A percentile compares a stretch with the other conserved stretches of the same genome.
phyloP scores from a whole-genome alignment of 2,888 invertebrate genomes.

The Pollenia amentaria region DNA sequence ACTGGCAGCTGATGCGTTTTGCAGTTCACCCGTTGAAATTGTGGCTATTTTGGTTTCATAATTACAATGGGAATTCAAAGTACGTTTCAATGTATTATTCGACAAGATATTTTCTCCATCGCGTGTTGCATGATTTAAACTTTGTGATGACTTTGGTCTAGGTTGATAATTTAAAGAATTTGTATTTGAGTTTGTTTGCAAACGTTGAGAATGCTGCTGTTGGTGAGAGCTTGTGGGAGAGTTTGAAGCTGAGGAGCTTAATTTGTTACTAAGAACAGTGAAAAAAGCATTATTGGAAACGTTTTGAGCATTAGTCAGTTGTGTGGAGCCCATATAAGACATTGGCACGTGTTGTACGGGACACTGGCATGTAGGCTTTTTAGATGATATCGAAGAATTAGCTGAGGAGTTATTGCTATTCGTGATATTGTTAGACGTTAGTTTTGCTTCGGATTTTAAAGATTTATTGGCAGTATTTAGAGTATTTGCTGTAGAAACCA shows the following conservation, averaged over 20 bases:
- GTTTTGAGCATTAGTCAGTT: conserved; percentile 78
- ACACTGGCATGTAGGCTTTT: conserved; percentile 84
- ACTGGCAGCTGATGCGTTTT: conserved; percentile 29
- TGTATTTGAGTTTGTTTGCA: conserved; percentile 74
- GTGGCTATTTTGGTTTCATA: conserved; percentile 83
- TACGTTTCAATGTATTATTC: conserved; percentile 77
- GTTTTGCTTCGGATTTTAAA: conserved; percentile 63
- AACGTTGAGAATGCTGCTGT: conserved; percentile 58
- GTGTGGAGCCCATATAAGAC: conserved; percentile 84
- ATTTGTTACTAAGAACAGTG: conserved; percentile 78
- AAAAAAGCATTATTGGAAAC: conserved; percentile 79
- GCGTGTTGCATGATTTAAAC: conserved; percentile 40
- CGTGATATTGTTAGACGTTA: conserved; percentile 39
- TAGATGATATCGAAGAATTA: conserved; percentile 72
- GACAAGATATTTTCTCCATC: conserved; percentile 64
- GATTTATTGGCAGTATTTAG: conserved; percentile 63
- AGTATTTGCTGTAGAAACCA: conserved; percentile 52
- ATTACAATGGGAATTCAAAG: conserved; percentile 76
- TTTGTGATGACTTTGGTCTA: conserved; percentile 78
- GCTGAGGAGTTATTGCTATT: conserved; percentile 63
- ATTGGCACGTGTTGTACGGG: conserved; percentile 85
- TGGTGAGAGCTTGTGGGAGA: conserved; percentile 63
- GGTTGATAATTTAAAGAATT: conserved; percentile 75
- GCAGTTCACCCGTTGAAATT: conserved; percentile 79
- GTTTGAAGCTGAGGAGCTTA: conserved; percentile 76